These are phyloP conservation scores for Ochropleura leucogaster DNA, from an alignment of 2,888 invertebrate genomes.

Conservation along the genomic window DNA sequence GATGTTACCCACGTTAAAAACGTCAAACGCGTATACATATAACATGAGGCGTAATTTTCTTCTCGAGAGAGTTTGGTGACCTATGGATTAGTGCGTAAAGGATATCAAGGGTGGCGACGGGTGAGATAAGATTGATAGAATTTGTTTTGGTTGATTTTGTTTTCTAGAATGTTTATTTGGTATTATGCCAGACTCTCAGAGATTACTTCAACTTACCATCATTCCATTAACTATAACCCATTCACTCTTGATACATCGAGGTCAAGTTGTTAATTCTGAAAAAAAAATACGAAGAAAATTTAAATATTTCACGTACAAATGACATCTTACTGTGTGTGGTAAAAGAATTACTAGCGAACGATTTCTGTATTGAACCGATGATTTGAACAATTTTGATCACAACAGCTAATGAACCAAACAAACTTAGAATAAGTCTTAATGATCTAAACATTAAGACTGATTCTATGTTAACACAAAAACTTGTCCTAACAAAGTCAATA, in stretches of 20 bases:
- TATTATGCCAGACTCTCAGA: background rate
- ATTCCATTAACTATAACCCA: background rate
- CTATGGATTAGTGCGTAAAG: slow-evolving; percentile 23
- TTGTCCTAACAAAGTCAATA: slow-evolving; percentile 25
- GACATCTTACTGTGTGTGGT: too few species aligned
- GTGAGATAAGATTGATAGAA: slow-evolving; percentile 2
- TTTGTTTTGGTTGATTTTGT: background rate
- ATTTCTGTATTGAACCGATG: too few species aligned
- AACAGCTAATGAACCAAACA: background rate
- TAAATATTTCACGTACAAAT: too few species aligned
- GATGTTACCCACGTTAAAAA: slow-evolving; percentile 66
- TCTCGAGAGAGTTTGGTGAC: slow-evolving; percentile 38
- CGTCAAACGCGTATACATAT: slow-evolving; percentile 65
- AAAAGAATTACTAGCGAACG: too few species aligned
- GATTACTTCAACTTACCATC: too few species aligned
- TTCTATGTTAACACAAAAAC: background rate
- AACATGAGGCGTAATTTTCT: slow-evolving; percentile 61
- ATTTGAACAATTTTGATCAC: too few species aligned
- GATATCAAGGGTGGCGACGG: background rate
- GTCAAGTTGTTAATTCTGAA: too few species aligned
- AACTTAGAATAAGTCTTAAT: too few species aligned
- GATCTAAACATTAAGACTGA: too few species aligned
- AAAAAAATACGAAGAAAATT: too few species aligned
- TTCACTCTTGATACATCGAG: too few species aligned
- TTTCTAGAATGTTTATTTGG: background rate